Evolutionary conservation across 2,797 vertebrate genomes (phyloP).

Genomic region (Brachyrhaphis roseni): DNA sequence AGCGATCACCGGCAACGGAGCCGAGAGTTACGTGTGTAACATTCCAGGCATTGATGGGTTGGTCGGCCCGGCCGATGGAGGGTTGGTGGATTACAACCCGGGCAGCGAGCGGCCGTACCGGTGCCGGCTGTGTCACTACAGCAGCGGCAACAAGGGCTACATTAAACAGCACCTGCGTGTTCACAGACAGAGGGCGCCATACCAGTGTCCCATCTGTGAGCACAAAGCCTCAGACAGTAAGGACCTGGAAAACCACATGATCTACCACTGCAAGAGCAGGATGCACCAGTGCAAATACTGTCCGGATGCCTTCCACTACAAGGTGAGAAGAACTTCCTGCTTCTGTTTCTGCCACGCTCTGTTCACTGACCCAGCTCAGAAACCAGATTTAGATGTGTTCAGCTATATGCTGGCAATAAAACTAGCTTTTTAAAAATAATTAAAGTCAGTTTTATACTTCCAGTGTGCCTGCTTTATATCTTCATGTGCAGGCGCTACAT

Average conservation of each 20-base stretch:
- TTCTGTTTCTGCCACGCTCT: background rate
- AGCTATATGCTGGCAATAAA: background rate
- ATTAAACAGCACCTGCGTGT: constrained; percentile 96
- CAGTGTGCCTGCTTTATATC: background rate
- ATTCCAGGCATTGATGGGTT: constrained; percentile 43
- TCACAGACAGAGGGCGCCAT: constrained; percentile 92
- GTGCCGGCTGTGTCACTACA: constrained; percentile 93
- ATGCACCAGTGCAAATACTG: constrained; percentile 94
- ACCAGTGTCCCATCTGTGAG: constrained; percentile 98
- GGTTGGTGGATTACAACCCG: constrained; percentile 89
- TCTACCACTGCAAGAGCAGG: constrained; percentile 94
- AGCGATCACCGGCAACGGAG: constrained; percentile 25
- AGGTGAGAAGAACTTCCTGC: constrained; percentile 78
- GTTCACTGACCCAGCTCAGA: background rate
- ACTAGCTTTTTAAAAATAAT: background rate
- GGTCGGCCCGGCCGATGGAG: constrained; percentile 63
- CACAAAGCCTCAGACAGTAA: constrained; percentile 90
- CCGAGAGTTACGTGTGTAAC: constrained; percentile 44
- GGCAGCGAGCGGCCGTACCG: constrained; percentile 89
- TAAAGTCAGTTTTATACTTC: background rate
- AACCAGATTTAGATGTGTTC: background rate
- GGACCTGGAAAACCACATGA: constrained; percentile 94
- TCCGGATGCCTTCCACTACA: constrained; percentile 90
- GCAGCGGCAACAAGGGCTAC: constrained; percentile 95
- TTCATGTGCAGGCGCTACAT: background rate